Conservation (phyloP, 1,140 invertebrate species). For the Lucilia sericata region DNA sequence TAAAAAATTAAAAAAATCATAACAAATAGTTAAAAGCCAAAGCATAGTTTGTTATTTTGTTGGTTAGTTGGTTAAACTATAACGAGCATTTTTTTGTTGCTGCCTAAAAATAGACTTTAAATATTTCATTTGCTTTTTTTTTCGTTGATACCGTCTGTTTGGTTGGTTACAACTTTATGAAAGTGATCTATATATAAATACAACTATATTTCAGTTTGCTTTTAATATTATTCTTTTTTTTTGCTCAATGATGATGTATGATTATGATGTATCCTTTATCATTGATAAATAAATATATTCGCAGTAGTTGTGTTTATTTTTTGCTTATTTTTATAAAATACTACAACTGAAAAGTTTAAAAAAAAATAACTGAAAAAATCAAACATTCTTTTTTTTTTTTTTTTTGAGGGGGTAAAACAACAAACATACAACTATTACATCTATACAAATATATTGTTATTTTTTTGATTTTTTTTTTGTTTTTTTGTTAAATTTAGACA, state of each 20-base stretch:
- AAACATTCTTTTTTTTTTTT: constrained; percentile 31
- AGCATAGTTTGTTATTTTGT: neutral
- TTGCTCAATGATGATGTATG: neutral
- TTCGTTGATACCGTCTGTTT: no score
- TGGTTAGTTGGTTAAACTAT: no score
- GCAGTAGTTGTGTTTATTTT: neutral
- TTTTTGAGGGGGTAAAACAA: neutral
- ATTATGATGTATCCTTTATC: constrained; percentile 13
- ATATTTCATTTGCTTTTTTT: neutral
- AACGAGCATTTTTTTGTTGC: no score
- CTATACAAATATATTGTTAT: constrained; percentile 37
- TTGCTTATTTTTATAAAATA: no score
- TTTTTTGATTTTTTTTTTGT: constrained; percentile 21
- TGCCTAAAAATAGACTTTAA: neutral
- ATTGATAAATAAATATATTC: neutral
- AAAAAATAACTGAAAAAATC: no score
- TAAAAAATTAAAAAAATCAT: neutral
- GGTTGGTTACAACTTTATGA: no score
- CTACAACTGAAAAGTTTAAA: no score
- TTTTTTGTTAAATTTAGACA: neutral
- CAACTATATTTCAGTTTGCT: no score
- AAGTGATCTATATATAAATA: no score
- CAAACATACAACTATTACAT: constrained; percentile 36
- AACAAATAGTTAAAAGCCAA: neutral
- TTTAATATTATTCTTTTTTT: no score